Evolutionary conservation across 2,888 invertebrate genomes (phyloP).

Genomic region (Oxytorus armatus): DNA sequence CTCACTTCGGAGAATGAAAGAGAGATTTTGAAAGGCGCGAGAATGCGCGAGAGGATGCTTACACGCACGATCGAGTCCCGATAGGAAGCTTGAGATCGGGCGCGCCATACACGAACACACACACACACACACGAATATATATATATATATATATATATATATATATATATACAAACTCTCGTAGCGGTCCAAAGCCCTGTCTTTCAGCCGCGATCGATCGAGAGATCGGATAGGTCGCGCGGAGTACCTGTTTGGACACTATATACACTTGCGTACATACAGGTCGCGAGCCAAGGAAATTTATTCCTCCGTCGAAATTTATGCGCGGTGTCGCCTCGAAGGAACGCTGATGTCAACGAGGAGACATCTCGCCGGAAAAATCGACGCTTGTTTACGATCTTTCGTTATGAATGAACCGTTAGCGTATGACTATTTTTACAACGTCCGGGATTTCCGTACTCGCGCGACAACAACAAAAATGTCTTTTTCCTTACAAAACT

Average conservation of each 20-base stretch:
- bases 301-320: slow-evolving; percentile 48
- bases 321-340: slow-evolving; percentile 47
- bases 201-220: slow-evolving; percentile 33
- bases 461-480: not conserved
- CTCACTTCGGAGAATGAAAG: slow-evolving; percentile 18
- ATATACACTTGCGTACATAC: slow-evolving; percentile 28
- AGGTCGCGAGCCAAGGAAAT: slow-evolving; percentile 44
- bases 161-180: slow-evolving; percentile 37
- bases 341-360: slow-evolving; percentile 32
- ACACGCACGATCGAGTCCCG: slow-evolving; percentile 44
- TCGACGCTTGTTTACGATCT: slow-evolving; percentile 2
- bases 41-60: slow-evolving; percentile 30
- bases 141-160: no score
- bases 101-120: slow-evolving; percentile 7
- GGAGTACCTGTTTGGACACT: slow-evolving; percentile 54
- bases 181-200: slow-evolving; percentile 49
- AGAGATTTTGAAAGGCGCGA: slow-evolving; percentile 14
- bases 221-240: slow-evolving; percentile 57
- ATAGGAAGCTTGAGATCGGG: slow-evolving; percentile 45
- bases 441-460: not conserved
- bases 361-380: not conserved
- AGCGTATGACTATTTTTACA: not conserved
- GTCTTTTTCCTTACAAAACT: not conserved
- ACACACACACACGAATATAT: no score
- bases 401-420: not conserved